Percentiles rank a stretch among this genome's conserved stretches.
These are phyloP conservation scores for Nymphalis urticae DNA, from an alignment of 2,888 invertebrate species.

Conservation along the genomic window DNA sequence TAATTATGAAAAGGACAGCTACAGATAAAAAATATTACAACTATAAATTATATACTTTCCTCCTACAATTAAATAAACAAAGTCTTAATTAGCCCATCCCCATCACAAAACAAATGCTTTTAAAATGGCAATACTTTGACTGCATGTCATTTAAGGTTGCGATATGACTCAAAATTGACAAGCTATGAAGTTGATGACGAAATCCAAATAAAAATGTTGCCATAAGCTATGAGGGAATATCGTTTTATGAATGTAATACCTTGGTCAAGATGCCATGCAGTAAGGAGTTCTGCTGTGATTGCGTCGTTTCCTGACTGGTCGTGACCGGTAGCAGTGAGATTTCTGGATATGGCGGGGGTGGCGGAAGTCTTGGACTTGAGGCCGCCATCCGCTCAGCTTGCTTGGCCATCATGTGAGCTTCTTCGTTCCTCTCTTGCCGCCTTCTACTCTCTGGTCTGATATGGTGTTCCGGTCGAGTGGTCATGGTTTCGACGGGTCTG, in stretches of 20 bases:
- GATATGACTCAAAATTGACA: slow-evolving; percentile 18
- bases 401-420: slow-evolving; percentile 53
- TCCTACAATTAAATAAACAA: neutral
- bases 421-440: slow-evolving; percentile 58
- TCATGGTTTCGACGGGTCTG: slow-evolving; percentile 60
- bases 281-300: slow-evolving; percentile 82
- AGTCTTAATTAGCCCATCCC: slow-evolving; percentile 20
- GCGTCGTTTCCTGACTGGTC: slow-evolving; percentile 57
- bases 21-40: neutral
- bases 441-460: slow-evolving; percentile 56
- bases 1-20: neutral
- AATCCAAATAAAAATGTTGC: slow-evolving; percentile 22
- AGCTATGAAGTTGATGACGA: slow-evolving; percentile 15
- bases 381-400: slow-evolving; percentile 62
- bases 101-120: slow-evolving; percentile 13
- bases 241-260: slow-evolving; percentile 53
- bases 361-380: slow-evolving; percentile 73
- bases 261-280: slow-evolving; percentile 90
- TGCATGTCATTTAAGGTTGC: slow-evolving; percentile 14
- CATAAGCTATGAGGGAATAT: slow-evolving; percentile 5
- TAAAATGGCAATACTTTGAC: slow-evolving; percentile 21
- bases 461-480: slow-evolving; percentile 59
- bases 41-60: neutral
- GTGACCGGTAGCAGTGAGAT: slow-evolving; percentile 89
- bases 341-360: slow-evolving; percentile 88